A percentile compares a stretch with the other conserved stretches of the same genome.
phyloP scores from a whole-genome alignment of 2,113 vertebrate genomes.

The Paedocypris sp. region DNA sequence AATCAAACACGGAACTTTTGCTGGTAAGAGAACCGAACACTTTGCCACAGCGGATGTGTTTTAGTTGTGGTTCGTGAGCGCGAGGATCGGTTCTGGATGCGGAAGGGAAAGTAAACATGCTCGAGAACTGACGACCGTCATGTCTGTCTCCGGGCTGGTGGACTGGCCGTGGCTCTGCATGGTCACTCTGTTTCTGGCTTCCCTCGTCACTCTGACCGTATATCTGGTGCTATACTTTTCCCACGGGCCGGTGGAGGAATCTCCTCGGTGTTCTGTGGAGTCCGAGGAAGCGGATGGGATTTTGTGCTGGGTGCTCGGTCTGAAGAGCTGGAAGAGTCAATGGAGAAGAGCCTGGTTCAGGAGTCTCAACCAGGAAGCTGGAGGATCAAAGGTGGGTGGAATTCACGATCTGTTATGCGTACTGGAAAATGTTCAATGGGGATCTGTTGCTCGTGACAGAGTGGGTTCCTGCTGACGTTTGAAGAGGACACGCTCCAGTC shows the following conservation, averaged over 20 bases:
- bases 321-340: conserved; percentile 70
- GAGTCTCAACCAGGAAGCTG: conserved; percentile 65
- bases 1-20: too few species aligned
- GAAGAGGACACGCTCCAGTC: conserved; percentile 66
- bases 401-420: background rate
- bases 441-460: conserved; percentile 52
- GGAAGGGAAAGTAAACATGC: background rate
- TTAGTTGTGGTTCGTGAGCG: too few species aligned
- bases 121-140: background rate
- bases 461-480: conserved; percentile 62
- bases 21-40: too few species aligned
- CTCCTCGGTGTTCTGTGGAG: conserved; percentile 22
- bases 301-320: conserved; percentile 77
- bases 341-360: conserved; percentile 79
- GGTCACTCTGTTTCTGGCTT: conserved; percentile 66
- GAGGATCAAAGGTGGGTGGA: conserved; percentile 61
- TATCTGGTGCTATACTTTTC: conserved; percentile 69
- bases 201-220: conserved; percentile 60
- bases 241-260: background rate
- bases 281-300: conserved; percentile 61
- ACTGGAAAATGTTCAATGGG: too few species aligned
- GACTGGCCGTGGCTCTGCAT: conserved; percentile 71
- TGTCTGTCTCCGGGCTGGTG: conserved; percentile 43
- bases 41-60: too few species aligned
- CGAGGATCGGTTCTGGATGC: too few species aligned